Percentiles rank a stretch among this genome's conserved stretches.
Conservation (phyloP, 2,113 vertebrate genomes). For the Gavia stellata region DNA sequence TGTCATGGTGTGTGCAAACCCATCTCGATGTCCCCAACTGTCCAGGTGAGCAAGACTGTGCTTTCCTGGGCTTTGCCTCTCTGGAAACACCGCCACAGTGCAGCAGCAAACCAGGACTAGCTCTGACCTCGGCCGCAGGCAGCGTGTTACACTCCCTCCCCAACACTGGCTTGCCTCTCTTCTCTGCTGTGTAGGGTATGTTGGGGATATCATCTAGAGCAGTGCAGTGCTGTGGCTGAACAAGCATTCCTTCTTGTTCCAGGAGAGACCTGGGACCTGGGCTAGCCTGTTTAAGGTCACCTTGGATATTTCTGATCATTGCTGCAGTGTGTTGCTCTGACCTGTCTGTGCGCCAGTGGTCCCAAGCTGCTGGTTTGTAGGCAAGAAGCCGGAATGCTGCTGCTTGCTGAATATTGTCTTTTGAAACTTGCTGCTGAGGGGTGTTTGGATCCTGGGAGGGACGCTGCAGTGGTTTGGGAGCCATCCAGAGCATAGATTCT, state of each 20-base stretch:
- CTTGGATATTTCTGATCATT: not conserved
- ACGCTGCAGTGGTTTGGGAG: not conserved
- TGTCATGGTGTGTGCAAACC: not conserved
- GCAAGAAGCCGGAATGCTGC: not conserved
- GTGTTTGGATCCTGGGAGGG: not conserved
- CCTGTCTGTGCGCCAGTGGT: not conserved
- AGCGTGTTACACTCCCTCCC: rapidly evolving
- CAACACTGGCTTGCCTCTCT: rapidly evolving
- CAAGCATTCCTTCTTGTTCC: not conserved
- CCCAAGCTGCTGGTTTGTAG: not conserved
- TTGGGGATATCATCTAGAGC: rapidly evolving
- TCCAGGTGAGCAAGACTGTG: not conserved
- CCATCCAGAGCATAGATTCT: not conserved
- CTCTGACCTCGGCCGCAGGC: not conserved
- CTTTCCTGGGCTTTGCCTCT: not conserved
- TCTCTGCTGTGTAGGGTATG: not conserved
- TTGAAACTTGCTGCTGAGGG: not conserved
- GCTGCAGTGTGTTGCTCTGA: not conserved
- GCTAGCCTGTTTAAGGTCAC: not conserved
- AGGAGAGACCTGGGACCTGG: not conserved
- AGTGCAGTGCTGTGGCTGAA: not conserved
- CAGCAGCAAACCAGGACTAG: not conserved
- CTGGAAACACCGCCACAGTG: not conserved
- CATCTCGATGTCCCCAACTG: not conserved
- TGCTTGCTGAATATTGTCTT: not conserved